phyloP scores from a whole-genome alignment of 2,797 vertebrate genomes.

The Urocyon cinereoargenteus region DNA sequence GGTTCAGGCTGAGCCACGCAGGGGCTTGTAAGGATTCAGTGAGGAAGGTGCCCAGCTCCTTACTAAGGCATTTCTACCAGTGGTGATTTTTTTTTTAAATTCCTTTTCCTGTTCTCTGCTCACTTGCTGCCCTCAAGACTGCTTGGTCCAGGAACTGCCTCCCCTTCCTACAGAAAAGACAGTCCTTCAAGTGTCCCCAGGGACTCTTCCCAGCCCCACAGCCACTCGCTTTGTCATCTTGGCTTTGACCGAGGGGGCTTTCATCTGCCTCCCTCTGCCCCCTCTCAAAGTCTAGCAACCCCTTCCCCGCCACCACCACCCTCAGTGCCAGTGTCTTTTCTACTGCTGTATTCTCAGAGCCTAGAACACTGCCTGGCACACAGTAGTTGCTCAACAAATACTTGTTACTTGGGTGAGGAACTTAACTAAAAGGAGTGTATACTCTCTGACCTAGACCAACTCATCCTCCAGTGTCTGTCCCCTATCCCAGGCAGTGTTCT shows the following conservation, averaged over 20 bases:
- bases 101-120: background rate
- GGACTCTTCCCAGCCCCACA: background rate
- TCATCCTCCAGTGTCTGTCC: too few species aligned
- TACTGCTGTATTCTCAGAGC: too few species aligned
- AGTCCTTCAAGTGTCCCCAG: background rate
- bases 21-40: background rate
- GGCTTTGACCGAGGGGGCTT: background rate
- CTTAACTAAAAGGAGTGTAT: too few species aligned
- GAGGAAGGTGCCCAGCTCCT: background rate
- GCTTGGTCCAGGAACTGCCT: background rate
- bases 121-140: background rate
- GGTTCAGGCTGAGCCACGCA: background rate
- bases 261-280: background rate
- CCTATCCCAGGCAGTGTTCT: background rate
- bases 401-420: too few species aligned
- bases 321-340: background rate
- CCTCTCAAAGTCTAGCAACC: background rate
- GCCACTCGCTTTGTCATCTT: background rate
- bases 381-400: too few species aligned
- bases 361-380: too few species aligned
- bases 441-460: too few species aligned
- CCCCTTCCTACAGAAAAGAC: slow-evolving; percentile 17
- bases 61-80: background rate
- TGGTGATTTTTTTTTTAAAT: background rate
- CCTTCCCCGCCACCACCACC: background rate